Base-by-base conservation (phyloP, 2,113 vertebrate genomes). In the Ctenodactylus gundi region DNA sequence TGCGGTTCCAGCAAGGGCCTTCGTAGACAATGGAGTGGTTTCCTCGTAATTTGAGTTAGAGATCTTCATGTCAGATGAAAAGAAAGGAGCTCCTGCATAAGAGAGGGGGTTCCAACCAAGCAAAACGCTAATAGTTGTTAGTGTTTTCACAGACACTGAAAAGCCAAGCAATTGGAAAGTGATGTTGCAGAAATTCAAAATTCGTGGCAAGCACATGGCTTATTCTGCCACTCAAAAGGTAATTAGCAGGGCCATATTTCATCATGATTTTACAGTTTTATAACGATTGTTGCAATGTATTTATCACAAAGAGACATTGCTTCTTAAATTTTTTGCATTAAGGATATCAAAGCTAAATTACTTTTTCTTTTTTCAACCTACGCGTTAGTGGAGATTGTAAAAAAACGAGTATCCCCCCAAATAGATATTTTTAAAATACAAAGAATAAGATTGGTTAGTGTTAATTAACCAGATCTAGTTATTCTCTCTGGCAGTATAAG, bases 41-140 rank as follows among this genome's bases (percentile, higher is more conserved):
- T 49, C 80, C 55, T 77, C 94, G 86, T 93, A 85, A 91, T 86
- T 89, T 87, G 60, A 76, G 34, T 36, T 62, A 57, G 4, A 36
- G 1, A 68, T n/a, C 81, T 92, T 85, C n/a, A 60, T 75, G 55
- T 88, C 82, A 65, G 86, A 72, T 36, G 14, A 51, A 83, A 89
- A 82, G 34, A 77, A 91, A 67, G 44, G 39, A 85, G 44, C 25
- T 78, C 44, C 88, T 3, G 46, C 36, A 31, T 95, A 62, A 83
- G 14, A 90, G 31, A 58, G 29, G 18, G 73, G 88, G 90, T 88
- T 86, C 23, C 81, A 94, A 85, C 62, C 4, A 58, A 91, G 34
- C 6, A 82, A 84, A 65, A 39, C 75, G 36, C 29, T 68, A 89
- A 72, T 86, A 36, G 5, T 64, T 88, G 94, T 83, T 73, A 85